Percentiles rank a stretch among this genome's conserved stretches.
Evolutionary conservation across 2,797 vertebrate species (phyloP).

Genomic region (Antennarius maculatus): DNA sequence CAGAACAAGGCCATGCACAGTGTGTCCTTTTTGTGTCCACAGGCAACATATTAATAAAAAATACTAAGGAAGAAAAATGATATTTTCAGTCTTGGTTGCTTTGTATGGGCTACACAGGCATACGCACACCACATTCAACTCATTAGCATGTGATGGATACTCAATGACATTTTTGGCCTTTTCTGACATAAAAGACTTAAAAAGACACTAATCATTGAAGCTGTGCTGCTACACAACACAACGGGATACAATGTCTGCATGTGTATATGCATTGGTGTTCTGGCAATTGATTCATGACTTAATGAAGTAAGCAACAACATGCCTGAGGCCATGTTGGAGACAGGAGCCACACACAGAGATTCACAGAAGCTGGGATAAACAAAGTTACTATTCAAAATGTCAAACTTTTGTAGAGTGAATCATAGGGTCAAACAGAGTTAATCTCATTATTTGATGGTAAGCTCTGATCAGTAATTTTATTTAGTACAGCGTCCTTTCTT

Average conservation of each 20-base stretch:
- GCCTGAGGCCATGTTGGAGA: conserved; percentile 70
- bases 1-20: conserved; percentile 23
- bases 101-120: conserved; percentile 52
- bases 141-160: conserved; percentile 45
- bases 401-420: conserved; percentile 58
- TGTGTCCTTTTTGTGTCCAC: conserved; percentile 56
- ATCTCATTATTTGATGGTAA: conserved; percentile 35
- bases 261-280: conserved; percentile 63
- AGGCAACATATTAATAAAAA: conserved; percentile 63
- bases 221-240: conserved; percentile 51
- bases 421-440: conserved; percentile 68
- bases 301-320: conserved; percentile 80
- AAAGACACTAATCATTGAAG: conserved; percentile 54
- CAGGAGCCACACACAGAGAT: conserved; percentile 53
- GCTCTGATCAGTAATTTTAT: conserved; percentile 10
- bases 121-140: conserved; percentile 52
- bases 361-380: conserved; percentile 64
- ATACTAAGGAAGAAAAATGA: conserved; percentile 76
- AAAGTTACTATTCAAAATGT: conserved; percentile 63
- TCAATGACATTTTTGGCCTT: conserved; percentile 58
- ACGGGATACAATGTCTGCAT: conserved; percentile 60
- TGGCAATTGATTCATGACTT: conserved; percentile 71
- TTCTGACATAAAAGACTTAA: conserved; percentile 50
- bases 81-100: conserved; percentile 51
- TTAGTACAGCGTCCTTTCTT: not conserved